Evolutionary conservation across 92 coral and sea anemone genomes (phyloP).

Genomic region (Siderastrea radians): DNA sequence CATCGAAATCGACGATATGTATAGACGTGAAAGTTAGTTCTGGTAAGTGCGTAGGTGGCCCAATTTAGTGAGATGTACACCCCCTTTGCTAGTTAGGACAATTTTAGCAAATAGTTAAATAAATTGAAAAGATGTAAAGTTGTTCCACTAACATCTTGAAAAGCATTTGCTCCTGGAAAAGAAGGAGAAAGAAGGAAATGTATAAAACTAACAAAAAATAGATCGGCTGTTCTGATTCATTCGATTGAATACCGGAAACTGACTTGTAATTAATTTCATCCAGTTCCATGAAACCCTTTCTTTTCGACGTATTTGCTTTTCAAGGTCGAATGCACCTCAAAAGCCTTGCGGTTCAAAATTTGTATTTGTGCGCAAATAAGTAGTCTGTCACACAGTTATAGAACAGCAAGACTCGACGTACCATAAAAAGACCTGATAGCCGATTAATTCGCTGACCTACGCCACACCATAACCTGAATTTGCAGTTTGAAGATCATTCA

Average conservation of each 20-base stretch:
- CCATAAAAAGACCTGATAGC: too few relatives aligned
- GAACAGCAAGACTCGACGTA: not conserved
- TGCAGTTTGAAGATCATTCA: too few relatives aligned
- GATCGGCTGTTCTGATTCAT: not conserved
- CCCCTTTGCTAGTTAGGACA: too few relatives aligned
- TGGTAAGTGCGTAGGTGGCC: too few relatives aligned
- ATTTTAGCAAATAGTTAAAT: too few relatives aligned
- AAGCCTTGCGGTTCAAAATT: not conserved
- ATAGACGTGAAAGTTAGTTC: too few relatives aligned
- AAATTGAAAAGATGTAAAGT: slow-evolving; percentile 22
- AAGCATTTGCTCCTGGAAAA: slow-evolving; percentile 56
- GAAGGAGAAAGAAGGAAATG: not conserved
- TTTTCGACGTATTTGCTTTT: not conserved
- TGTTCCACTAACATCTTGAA: slow-evolving; percentile 20
- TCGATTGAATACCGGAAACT: not conserved
- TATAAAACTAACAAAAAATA: not conserved
- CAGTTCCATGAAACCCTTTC: slow-evolving; percentile 21
- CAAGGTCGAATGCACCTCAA: not conserved
- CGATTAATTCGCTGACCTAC: too few relatives aligned
- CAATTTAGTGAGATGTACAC: too few relatives aligned
- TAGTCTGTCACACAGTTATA: not conserved
- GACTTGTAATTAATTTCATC: not conserved
- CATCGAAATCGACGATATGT: too few relatives aligned
- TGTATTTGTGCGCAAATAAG: not conserved
- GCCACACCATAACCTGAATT: not conserved